These are phyloP conservation scores for Sminthurides aquaticus DNA, from an alignment of 2,888 invertebrate genomes.

Conservation along the genomic window DNA sequence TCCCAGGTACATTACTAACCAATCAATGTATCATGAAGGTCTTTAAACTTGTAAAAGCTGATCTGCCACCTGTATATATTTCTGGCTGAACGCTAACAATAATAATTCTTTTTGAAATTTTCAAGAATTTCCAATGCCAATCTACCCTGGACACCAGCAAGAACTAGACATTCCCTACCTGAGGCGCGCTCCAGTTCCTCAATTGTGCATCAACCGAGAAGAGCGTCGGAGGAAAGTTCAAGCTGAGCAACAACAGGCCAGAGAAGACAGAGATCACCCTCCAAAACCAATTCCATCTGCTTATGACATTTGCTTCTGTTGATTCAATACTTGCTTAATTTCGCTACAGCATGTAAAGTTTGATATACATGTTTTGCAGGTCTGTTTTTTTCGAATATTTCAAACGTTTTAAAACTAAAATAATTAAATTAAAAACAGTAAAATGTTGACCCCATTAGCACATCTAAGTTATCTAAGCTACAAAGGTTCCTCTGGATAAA, in stretches of 20 bases:
- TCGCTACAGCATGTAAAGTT: too few species aligned
- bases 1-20: neutral
- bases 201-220: slow-evolving; percentile 22
- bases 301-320: slow-evolving; percentile 19
- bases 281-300: neutral
- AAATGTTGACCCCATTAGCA: too few species aligned
- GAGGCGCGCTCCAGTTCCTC: slow-evolving; percentile 28
- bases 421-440: too few species aligned
- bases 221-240: slow-evolving; percentile 10
- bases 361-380: too few species aligned
- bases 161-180: slow-evolving; percentile 33
- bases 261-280: slow-evolving; percentile 20
- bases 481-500: too few species aligned
- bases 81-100: neutral
- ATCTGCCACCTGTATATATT: neutral
- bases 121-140: slow-evolving; percentile 26
- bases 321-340: too few species aligned
- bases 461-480: too few species aligned
- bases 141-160: slow-evolving; percentile 35
- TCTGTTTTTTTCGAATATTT: too few species aligned
- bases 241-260: slow-evolving; percentile 18
- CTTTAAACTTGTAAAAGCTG: too few species aligned
- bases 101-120: neutral
- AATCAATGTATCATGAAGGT: too few species aligned
- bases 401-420: too few species aligned